Evolutionary conservation across 2,888 invertebrate species (phyloP), one percentile per base, ranked within the genome.

Genomic region (Microctonus hyperodae): DNA sequence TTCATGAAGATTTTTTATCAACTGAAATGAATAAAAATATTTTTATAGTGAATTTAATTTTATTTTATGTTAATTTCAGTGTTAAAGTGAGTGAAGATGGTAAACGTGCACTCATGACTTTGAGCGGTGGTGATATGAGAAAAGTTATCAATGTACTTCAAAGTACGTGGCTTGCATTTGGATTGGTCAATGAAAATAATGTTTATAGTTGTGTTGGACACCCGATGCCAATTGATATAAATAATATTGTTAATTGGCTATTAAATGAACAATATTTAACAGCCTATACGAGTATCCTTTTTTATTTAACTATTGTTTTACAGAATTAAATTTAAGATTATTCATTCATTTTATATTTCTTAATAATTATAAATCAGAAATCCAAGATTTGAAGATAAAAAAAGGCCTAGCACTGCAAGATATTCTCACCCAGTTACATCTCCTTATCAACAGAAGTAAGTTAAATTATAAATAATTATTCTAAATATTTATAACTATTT

Each of bases 191-290:
- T 28, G 97, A 97, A 85, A 92, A 94, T 73, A 93, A 91, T 81
- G 98, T 94, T 2, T 99, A 99, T 84, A 91, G 92, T 1, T 99
- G 98, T 84, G 97, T 98, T 33, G 99, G 98, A 0, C 98, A 99
- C 85, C 99, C 99, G 1, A 86, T 95, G 22, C 92, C 93, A 64
- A 87, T 88, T 33, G 98, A 99, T 81, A 94, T 99, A 78, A 92
- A 92, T 78, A 90, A 88, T 76, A 94, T 98, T 70, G 87, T 97
- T 25, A 92, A 93, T 80, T 95, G 95, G 90, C 86, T 98, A 75
- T 86, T 94, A 50, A 93, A 92, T 78, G 90, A 93, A 73, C 88
- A 90, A 73, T 92, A 96, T 78, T 87, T 89, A 35, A 84, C 87
- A 1, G 90, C 92, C 61, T 95, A 92, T 79, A 89, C 90, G 78